phyloP scores from a whole-genome alignment of 2,797 vertebrate species.

The Myotis vivesi region DNA sequence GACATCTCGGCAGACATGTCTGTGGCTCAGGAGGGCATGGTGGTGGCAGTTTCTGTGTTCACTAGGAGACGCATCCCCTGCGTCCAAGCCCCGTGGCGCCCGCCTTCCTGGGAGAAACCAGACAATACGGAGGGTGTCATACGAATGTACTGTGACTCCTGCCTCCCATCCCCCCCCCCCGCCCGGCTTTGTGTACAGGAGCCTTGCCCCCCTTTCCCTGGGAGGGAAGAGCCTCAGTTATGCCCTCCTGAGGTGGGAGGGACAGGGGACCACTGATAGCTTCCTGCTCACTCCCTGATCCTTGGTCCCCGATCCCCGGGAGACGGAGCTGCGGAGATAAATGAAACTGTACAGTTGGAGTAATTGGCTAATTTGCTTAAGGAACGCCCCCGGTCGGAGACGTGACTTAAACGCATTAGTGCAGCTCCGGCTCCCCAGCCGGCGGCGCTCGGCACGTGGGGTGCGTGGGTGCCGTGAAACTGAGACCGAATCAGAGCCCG shows the following conservation, averaged over 20 bases:
- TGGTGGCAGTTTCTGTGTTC: neutral
- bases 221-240: neutral
- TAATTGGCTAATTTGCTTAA: conserved; percentile 83
- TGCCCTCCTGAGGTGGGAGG: neutral
- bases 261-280: neutral
- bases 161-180: neutral
- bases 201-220: neutral
- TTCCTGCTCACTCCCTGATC: neutral
- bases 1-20: neutral
- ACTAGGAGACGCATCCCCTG: rapidly evolving
- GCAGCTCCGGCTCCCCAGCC: conserved; percentile 62
- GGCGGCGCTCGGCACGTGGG: conserved; percentile 47
- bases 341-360: conserved; percentile 75
- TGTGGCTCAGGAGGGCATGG: neutral
- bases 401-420: conserved; percentile 75
- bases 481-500: conserved; percentile 39
- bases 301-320: neutral
- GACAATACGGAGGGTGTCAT: neutral
- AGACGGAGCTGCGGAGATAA: conserved; percentile 56
- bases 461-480: conserved; percentile 69
- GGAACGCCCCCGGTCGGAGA: conserved; percentile 79
- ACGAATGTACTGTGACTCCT: neutral
- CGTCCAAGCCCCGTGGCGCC: neutral
- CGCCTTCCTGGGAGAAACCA: neutral
- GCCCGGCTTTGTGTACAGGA: neutral